Evolutionary conservation across 1,140 invertebrate genomes (phyloP).

Genomic region (Andricus grossulariae): DNA sequence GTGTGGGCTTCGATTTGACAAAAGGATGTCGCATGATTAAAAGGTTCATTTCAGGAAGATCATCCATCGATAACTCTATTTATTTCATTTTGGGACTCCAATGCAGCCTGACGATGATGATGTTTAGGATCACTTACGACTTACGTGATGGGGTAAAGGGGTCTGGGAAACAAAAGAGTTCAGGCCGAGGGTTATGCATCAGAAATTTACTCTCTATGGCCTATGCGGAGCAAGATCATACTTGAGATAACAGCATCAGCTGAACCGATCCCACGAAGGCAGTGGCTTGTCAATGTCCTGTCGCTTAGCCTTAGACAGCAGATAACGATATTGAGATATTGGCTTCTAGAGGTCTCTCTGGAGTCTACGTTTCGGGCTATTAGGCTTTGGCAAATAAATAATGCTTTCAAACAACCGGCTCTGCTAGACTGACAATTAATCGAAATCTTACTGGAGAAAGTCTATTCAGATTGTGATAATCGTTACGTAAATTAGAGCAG

Average conservation of each 20-base stretch:
- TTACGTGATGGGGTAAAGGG: constrained; percentile 38
- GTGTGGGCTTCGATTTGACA: constrained; percentile 47
- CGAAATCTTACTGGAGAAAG: constrained; percentile 4
- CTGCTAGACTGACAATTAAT: not conserved
- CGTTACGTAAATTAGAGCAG: not conserved
- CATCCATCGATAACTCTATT: constrained; percentile 69
- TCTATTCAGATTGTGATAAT: not conserved
- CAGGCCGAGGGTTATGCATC: constrained; percentile 44
- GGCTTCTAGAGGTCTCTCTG: constrained; percentile 45
- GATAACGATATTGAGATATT: constrained; percentile 69
- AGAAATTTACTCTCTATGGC: constrained; percentile 38
- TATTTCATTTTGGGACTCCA: constrained; percentile 61
- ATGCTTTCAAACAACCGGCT: constrained; percentile 6
- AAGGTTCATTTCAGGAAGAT: constrained; percentile 59
- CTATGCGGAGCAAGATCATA: constrained; percentile 46
- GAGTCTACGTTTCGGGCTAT: constrained; percentile 50
- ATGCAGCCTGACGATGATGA: not conserved
- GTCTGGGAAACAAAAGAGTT: constrained; percentile 37
- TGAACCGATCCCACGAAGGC: constrained; percentile 52
- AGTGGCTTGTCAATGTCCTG: constrained; percentile 53
- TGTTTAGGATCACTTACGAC: constrained; percentile 41
- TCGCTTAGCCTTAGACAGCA: constrained; percentile 55
- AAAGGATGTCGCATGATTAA: constrained; percentile 70
- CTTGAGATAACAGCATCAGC: constrained; percentile 44
- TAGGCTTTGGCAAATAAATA: constrained; percentile 47